Evolutionary conservation across 2,888 invertebrate genomes (phyloP), one percentile per base, ranked within the genome.

Genomic region (Drosophila pseudotakahashii): DNA sequence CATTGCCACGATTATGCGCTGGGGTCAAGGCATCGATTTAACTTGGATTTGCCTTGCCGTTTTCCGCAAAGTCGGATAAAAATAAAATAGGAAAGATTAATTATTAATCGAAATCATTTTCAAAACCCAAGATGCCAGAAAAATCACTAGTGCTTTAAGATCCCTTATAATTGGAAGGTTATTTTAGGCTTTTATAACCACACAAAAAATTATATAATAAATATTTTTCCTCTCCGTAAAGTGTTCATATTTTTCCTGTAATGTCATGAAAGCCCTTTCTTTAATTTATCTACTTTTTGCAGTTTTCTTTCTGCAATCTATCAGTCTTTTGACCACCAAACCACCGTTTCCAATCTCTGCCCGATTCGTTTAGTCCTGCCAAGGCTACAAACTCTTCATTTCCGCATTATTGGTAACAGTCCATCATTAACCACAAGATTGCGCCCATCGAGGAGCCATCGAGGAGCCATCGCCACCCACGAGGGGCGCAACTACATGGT

Each of bases 321-420:
- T 48, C 39, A 11, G 32, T 23, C 37, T 23, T 4, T 26, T 14
- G 48, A 16, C 26, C 37, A 26, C n/a, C 30, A 62, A 61, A 42
- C 36, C 62, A 42, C 26, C 16, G n/a, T 48, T 42, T 63, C 16
- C 62, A 62, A 50, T 63, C 63, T 50, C 16, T 41, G 16, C 14
- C 26, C 9, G 16, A 32, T 16, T 41, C 30, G 42, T 34, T 7
- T 36, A 19, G 32, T n/a, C 32, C 60, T 19, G 9, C 26, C 52
- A n/a, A 3, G 11, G 0, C 30, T 41, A n/a, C 14, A 6, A 32
- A 9, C 39, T 26, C 67, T 66, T 66, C 45, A 67, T 66, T 66
- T 66, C 54, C 54, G 66, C 64, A 66, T 67, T 66, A 66, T 53
- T 66, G 67, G 54, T 54, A 67, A 54, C 66, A 66, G 66, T 67